A percentile compares a stretch with the other conserved stretches of the same genome.
Conservation (phyloP, 2,797 vertebrate genomes). For the Hoplostethus mediterraneus region DNA sequence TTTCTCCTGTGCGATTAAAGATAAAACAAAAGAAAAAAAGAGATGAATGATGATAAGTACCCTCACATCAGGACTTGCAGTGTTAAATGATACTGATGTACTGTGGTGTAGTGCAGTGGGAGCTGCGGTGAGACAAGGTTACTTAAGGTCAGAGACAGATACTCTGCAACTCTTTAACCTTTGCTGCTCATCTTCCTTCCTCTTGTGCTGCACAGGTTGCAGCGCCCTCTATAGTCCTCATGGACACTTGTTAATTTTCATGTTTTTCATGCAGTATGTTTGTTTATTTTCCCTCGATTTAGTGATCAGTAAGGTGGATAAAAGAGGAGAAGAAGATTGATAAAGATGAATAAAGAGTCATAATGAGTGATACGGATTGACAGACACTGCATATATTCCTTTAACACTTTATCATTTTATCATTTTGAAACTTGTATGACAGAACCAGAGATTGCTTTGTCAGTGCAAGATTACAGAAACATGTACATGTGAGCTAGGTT, state of each 20-base stretch:
- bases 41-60: background rate
- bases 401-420: too few species aligned
- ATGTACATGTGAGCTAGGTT: too few species aligned
- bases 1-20: background rate
- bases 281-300: background rate
- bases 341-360: too few species aligned
- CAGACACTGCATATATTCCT: too few species aligned
- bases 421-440: too few species aligned
- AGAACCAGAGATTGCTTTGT: too few species aligned
- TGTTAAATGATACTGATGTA: conserved; percentile 51
- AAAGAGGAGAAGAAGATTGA: too few species aligned
- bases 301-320: background rate
- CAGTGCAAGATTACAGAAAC: too few species aligned
- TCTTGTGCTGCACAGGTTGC: background rate
- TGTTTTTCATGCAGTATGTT: background rate
- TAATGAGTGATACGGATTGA: too few species aligned
- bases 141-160: conserved; percentile 11
- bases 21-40: background rate
- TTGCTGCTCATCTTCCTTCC: background rate
- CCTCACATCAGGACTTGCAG: conserved; percentile 45
- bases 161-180: conserved; percentile 4
- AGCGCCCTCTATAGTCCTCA: background rate
- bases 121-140: conserved; percentile 28
- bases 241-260: background rate
- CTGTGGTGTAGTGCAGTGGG: conserved; percentile 39